These are phyloP conservation scores for Deroptyus accipitrinus DNA, from an alignment of 2,113 vertebrate species.

Conservation along the genomic window DNA sequence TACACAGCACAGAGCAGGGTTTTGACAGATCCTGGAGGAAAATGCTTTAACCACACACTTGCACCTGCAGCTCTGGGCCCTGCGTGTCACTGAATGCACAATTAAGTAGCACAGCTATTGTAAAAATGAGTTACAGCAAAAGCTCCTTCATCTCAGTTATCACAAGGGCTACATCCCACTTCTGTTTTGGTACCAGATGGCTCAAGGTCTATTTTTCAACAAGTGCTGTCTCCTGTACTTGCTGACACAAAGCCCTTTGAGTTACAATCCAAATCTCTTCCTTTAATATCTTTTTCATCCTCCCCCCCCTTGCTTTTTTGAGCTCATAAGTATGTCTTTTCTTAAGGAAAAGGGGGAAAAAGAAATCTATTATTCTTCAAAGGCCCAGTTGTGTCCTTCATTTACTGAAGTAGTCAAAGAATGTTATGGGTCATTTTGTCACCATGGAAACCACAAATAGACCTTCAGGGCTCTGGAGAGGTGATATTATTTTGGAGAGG, in stretches of 20 bases:
- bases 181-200: slow-evolving; percentile 62
- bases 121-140: slow-evolving; percentile 39
- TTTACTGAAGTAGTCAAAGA: slow-evolving; percentile 63
- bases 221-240: slow-evolving; percentile 58
- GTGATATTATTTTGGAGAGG: slow-evolving; percentile 68
- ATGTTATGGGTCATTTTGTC: slow-evolving; percentile 69
- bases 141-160: slow-evolving; percentile 50
- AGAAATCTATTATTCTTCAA: slow-evolving; percentile 53
- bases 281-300: slow-evolving; percentile 54
- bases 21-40: neutral
- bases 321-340: slow-evolving; percentile 46
- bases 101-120: slow-evolving; percentile 45
- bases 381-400: slow-evolving; percentile 53
- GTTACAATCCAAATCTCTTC: slow-evolving; percentile 58
- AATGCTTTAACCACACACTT: slow-evolving; percentile 5
- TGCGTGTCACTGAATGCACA: neutral
- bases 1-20: neutral
- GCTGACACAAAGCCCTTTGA: slow-evolving; percentile 57
- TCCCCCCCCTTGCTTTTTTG: neutral
- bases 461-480: slow-evolving; percentile 66
- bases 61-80: neutral
- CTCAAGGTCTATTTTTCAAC: slow-evolving; percentile 63
- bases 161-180: slow-evolving; percentile 32
- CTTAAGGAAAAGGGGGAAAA: slow-evolving; percentile 36
- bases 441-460: slow-evolving; percentile 67